These are phyloP conservation scores for Caenorhabditis sp. DNA, from an alignment of 2,888 invertebrate genomes.

Conservation along the genomic window DNA sequence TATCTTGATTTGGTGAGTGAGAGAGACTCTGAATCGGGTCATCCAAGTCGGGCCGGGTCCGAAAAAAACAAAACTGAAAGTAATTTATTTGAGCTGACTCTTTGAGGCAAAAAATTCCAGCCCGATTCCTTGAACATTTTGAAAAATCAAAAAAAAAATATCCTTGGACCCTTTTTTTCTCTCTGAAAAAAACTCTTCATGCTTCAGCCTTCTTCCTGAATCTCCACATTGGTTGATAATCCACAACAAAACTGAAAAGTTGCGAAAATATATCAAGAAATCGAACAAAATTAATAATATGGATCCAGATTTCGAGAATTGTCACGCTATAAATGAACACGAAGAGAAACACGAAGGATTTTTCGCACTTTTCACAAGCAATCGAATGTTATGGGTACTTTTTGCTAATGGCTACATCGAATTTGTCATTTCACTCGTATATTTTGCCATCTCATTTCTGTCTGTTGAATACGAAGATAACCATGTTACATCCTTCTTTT, in stretches of 20 bases:
- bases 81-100: too few relatives aligned
- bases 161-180: too few relatives aligned
- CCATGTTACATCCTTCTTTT: constrained; percentile 21
- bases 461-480: constrained; percentile 29
- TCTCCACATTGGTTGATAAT: constrained; percentile 37
- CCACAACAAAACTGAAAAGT: constrained; percentile 22
- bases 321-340: constrained; percentile 13
- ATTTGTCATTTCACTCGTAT: constrained; percentile 39
- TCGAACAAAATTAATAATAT: constrained; percentile 29
- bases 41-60: too few relatives aligned
- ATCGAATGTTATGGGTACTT: constrained; percentile 19
- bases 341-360: constrained; percentile 24
- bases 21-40: too few relatives aligned
- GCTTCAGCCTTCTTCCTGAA: constrained; percentile 20
- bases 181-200: neutral
- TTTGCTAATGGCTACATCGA: constrained; percentile 35
- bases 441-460: constrained; percentile 33
- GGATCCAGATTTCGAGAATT: constrained; percentile 26
- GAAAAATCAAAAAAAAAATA: neutral
- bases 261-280: constrained; percentile 33
- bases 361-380: constrained; percentile 10
- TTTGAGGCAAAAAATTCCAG: too few relatives aligned
- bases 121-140: neutral
- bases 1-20: constrained; percentile 12
- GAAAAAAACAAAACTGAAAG: too few relatives aligned